These are phyloP conservation scores for Acleris holmiana DNA, from an alignment of 2,888 invertebrate species.

Conservation along the genomic window DNA sequence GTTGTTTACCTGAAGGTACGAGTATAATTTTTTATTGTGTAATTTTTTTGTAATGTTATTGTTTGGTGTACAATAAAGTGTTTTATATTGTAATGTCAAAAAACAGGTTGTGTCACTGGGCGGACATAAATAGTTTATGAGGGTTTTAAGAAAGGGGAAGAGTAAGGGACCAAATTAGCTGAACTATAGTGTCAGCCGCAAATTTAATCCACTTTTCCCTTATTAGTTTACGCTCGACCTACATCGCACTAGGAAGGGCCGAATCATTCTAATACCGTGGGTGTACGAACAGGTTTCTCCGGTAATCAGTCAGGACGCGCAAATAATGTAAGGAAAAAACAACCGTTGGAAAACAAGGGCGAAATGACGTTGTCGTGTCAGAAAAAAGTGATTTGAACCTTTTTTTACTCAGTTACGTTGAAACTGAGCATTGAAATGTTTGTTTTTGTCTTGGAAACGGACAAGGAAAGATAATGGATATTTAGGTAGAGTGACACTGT, in stretches of 20 bases:
- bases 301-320: slow-evolving; percentile 34
- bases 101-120: too few species aligned
- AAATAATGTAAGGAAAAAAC: slow-evolving; percentile 33
- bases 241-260: slow-evolving; percentile 2
- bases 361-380: neutral
- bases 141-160: too few species aligned
- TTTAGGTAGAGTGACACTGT: too few species aligned
- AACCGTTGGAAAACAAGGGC: slow-evolving; percentile 10
- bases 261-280: slow-evolving; percentile 28
- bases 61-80: too few species aligned
- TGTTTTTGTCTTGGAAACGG: too few species aligned
- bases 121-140: neutral
- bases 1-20: too few species aligned
- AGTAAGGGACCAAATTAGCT: too few species aligned
- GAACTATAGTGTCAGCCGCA: slow-evolving; percentile 2
- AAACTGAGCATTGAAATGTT: too few species aligned
- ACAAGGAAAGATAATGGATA: too few species aligned
- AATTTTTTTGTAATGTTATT: too few species aligned
- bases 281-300: slow-evolving; percentile 26
- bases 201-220: slow-evolving; percentile 27
- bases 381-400: neutral
- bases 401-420: neutral
- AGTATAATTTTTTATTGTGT: too few species aligned
- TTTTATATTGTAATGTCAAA: too few species aligned
- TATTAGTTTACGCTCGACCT: slow-evolving; percentile 27